Percentiles rank a stretch among this genome's conserved stretches.
Evolutionary conservation across 2,888 invertebrate genomes (phyloP).

Genomic region (Heteromurus nitidus): DNA sequence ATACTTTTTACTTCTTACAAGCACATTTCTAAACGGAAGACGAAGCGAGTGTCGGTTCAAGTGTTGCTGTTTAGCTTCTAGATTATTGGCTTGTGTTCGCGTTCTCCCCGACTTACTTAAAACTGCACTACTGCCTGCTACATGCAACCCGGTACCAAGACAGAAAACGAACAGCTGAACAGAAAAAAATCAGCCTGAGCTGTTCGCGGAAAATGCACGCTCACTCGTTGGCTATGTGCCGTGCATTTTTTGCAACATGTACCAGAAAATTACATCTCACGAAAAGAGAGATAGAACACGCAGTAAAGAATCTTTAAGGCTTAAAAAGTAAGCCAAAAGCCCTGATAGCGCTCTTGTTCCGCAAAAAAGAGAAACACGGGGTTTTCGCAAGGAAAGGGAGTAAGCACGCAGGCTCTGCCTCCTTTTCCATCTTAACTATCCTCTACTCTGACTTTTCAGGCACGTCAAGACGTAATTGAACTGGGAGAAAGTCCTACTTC

Average conservation of each 20-base stretch:
- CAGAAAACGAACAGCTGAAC: conserved; percentile 1
- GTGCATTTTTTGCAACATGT: neutral
- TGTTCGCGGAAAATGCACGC: neutral
- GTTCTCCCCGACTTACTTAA: neutral
- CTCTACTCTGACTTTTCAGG: conserved; percentile 3
- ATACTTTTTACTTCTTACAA: no score
- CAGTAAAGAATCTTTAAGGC: neutral
- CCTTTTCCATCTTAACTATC: neutral
- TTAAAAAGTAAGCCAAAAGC: neutral
- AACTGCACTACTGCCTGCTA: conserved; percentile 1
- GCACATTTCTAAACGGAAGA: no score
- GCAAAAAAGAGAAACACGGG: no score
- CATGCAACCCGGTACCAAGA: no score
- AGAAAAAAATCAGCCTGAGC: no score
- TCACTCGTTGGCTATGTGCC: no score
- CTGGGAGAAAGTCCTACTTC: conserved; percentile 1
- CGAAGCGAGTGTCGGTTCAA: no score
- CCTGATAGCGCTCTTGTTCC: conserved; percentile 5
- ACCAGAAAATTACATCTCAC: neutral
- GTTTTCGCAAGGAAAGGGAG: no score
- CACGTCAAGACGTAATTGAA: conserved; percentile 18
- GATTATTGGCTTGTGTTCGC: no score
- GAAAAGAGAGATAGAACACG: neutral
- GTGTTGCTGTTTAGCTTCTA: no score
- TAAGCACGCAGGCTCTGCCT: neutral